Base-by-base conservation (phyloP, 1,140 invertebrate species). In the Pollicipes pollicipes region DNA sequence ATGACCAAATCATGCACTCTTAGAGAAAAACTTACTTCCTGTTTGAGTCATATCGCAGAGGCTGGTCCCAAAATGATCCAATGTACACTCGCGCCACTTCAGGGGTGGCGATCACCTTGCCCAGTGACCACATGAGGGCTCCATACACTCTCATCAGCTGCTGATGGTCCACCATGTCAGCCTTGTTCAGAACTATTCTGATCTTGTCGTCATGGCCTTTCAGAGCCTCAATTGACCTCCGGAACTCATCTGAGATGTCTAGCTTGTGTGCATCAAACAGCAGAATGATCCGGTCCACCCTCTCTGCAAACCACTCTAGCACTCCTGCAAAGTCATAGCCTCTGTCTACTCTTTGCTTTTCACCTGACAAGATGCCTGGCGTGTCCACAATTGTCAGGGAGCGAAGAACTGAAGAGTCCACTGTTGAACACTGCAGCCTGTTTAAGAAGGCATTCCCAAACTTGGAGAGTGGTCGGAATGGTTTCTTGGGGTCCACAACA, bases 201-300 rank as follows among this genome's bases (percentile, higher is more conserved):
- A 99, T 98, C 85, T 99, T 98, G 78, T 98, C 96, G 80, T 99
- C 96, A 79, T 98, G 96, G 0, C 94, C 93, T 74, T 90, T 83
- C 17, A 98, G 81, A 0, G 93, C 93, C 82, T 97, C 94, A 74
- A 98, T 98, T 28, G 90, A 94, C 75, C 93, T 82, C 70, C 91
- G 83, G 79, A 98, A 97, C 80, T 99, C 97, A 80, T 99, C 97
- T 8, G 95, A 98, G 77, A 99, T 99, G 78, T 99, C 97, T n/a
- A 99, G 82, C 80, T 99, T 99, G 81, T 98, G 96, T 31, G 96
- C 96, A 82, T 99, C 96, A 80, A 99, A 99, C 16, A 99, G 82
- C 28, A 99, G 82, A 77, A 99, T 94, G 74, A 99, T 98, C 77
- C 95, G 85, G 78, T 99, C 97, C 0, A 98, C 95, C 71, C 96